These are phyloP conservation scores for Matsumyia berberina DNA, from an alignment of 2,888 invertebrate genomes.

Conservation along the genomic window DNA sequence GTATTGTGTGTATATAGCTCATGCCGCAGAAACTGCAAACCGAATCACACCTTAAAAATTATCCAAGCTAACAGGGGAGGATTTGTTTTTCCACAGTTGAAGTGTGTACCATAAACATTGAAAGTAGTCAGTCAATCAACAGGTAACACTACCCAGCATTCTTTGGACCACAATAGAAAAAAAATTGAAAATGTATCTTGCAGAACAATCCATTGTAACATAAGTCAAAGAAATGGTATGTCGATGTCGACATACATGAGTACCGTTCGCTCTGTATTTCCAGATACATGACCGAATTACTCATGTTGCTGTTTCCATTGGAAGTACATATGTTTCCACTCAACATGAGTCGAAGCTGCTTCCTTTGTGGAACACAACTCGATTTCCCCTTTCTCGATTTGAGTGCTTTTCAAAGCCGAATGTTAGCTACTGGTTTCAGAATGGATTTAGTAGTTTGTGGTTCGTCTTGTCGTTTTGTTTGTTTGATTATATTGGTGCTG, in stretches of 20 bases:
- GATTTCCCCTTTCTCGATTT: constrained; percentile 55
- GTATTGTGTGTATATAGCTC: too few relatives aligned
- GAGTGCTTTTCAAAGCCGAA: constrained; percentile 65
- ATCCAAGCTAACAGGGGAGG: neutral
- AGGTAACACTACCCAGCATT: constrained; percentile 60
- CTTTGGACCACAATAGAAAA: constrained; percentile 47
- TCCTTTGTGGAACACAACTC: constrained; percentile 53
- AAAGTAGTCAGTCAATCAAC: constrained; percentile 51
- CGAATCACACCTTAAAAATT: constrained; percentile 30
- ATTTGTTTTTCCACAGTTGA: constrained; percentile 5
- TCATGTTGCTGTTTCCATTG: constrained; percentile 36
- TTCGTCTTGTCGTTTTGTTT: constrained; percentile 77
- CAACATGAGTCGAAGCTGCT: constrained; percentile 64
- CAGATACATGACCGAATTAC: constrained; percentile 8
- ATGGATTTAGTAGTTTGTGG: constrained; percentile 78
- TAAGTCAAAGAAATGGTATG: neutral
- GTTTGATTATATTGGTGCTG: constrained; percentile 51
- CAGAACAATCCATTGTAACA: constrained; percentile 30
- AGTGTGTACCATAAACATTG: constrained; percentile 1
- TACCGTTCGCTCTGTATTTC: constrained; percentile 2
- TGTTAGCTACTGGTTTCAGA: constrained; percentile 55
- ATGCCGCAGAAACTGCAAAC: constrained; percentile 10
- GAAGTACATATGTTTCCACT: constrained; percentile 37
- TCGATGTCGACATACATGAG: constrained; percentile 22
- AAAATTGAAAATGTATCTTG: constrained; percentile 48